Conservation (phyloP, 2,113 vertebrate genomes). For the Podarcis raffonei region DNA sequence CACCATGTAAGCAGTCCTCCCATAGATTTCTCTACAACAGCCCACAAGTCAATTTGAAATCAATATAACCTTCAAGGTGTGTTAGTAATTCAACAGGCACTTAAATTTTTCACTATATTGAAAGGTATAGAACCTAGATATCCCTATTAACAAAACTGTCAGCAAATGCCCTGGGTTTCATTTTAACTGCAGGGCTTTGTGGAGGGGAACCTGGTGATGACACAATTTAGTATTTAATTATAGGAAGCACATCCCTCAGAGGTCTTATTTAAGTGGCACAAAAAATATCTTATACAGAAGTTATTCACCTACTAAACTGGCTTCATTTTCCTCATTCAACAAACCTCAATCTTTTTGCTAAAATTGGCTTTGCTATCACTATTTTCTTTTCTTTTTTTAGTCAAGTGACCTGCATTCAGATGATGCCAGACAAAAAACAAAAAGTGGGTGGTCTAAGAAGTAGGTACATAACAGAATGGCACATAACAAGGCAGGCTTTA, state of each 20-base stretch:
- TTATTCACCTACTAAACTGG: conserved; percentile 37
- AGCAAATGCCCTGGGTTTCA: conserved; percentile 6
- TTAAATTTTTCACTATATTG: background rate
- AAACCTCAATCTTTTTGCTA: conserved; percentile 37
- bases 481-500: background rate
- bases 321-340: conserved; percentile 32
- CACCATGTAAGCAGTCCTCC: background rate
- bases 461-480: background rate
- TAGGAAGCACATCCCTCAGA: conserved; percentile 24
- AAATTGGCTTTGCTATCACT: conserved; percentile 48
- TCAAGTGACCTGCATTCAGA: conserved; percentile 51
- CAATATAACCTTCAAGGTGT: background rate
- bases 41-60: background rate
- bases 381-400: background rate
- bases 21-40: background rate
- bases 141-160: conserved; percentile 3
- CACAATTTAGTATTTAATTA: conserved; percentile 20
- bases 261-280: conserved; percentile 40
- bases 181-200: conserved; percentile 20
- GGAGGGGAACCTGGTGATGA: background rate
- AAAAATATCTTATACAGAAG: background rate
- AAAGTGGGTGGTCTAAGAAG: conserved; percentile 31
- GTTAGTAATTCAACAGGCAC: background rate
- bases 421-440: conserved; percentile 60
- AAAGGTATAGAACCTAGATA: background rate